phyloP scores from a whole-genome alignment of 2,888 invertebrate genomes.

The Metallyticus violacea region DNA sequence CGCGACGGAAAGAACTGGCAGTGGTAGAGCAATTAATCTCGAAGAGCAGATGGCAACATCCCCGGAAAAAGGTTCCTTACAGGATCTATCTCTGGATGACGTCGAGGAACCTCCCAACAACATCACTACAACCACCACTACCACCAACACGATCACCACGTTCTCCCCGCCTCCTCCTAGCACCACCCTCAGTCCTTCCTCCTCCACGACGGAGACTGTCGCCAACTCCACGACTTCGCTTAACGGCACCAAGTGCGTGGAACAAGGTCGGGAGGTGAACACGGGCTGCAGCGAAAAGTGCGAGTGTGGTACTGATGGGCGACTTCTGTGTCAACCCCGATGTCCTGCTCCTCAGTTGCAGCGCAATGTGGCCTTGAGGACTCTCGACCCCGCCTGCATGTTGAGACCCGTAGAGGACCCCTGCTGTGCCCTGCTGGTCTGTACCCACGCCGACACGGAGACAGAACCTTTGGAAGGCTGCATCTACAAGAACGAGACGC shows the following conservation, averaged over 20 bases:
- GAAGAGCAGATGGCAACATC: not conserved
- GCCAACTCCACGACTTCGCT: not conserved
- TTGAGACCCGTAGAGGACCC: slow-evolving; percentile 68
- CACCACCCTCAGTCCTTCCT: not conserved
- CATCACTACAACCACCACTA: not conserved
- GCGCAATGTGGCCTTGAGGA: slow-evolving; percentile 57
- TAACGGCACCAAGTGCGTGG: not conserved
- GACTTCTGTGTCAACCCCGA: slow-evolving; percentile 65
- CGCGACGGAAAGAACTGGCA: not conserved
- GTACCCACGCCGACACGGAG: slow-evolving; percentile 55
- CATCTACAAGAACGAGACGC: slow-evolving; percentile 65
- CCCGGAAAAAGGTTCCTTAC: slow-evolving; percentile 19
- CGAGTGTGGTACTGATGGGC: slow-evolving; percentile 63
- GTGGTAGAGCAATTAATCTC: not conserved
- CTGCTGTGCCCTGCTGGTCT: slow-evolving; percentile 67
- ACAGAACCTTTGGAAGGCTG: slow-evolving; percentile 55
- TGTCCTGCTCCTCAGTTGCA: slow-evolving; percentile 66
- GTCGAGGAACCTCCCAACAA: slow-evolving; percentile 22
- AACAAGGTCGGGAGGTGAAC: slow-evolving; percentile 63
- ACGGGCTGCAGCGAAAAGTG: slow-evolving; percentile 76
- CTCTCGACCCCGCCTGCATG: slow-evolving; percentile 67
- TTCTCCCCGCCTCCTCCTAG: not conserved
- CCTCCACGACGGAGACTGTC: not conserved
- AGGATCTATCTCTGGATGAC: slow-evolving; percentile 32
- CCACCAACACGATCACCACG: not conserved